phyloP scores from a whole-genome alignment of 1,140 invertebrate genomes.

The Brachionus koreanus region DNA sequence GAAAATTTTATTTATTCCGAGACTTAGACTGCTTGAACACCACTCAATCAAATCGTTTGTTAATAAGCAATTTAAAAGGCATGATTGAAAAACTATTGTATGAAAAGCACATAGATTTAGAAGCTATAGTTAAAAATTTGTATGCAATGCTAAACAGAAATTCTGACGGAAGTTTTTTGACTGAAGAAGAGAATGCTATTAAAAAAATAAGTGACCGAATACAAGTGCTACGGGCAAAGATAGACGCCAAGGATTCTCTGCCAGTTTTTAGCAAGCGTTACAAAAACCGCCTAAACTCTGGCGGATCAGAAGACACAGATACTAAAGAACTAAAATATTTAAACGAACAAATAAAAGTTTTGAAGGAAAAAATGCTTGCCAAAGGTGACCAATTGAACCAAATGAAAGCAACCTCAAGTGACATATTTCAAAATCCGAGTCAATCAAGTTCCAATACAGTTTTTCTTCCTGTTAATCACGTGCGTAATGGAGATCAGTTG shows the following conservation, averaged over 20 bases:
- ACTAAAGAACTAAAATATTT: conserved; percentile 10
- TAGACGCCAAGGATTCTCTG: neutral
- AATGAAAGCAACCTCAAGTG: conserved; percentile 12
- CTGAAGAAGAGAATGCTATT: conserved; percentile 34
- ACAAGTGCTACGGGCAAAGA: neutral
- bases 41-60: neutral
- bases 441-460: neutral
- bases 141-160: neutral
- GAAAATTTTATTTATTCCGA: conserved; percentile 23
- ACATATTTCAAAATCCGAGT: neutral
- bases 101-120: neutral
- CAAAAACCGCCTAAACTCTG: neutral
- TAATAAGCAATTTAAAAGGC: neutral
- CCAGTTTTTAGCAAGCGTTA: neutral
- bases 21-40: conserved; percentile 8
- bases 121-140: neutral
- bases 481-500: neutral
- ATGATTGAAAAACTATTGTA: conserved; percentile 7
- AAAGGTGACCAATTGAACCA: conserved; percentile 44
- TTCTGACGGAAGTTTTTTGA: conserved; percentile 24
- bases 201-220: conserved; percentile 37
- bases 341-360: conserved; percentile 35
- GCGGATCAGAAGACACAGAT: neutral
- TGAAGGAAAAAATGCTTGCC: conserved; percentile 30
- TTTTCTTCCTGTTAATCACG: conserved; percentile 20